Evolutionary conservation across 2,113 vertebrate genomes (phyloP), one percentile per base, ranked within the genome.

Genomic region (Zosterops lateralis): DNA sequence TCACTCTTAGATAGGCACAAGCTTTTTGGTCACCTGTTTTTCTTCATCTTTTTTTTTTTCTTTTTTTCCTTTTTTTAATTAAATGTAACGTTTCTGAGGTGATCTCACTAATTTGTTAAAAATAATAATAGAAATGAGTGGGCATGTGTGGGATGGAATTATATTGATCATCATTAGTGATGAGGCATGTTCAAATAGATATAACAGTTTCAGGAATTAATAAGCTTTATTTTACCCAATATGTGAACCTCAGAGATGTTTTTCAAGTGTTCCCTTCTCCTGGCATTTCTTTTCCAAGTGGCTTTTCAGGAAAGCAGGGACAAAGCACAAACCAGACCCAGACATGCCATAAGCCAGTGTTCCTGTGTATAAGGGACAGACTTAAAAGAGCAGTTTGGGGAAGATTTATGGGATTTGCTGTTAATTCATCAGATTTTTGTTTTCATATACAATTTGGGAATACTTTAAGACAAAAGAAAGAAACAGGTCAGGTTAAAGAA

Each of bases 51-150:
- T 91, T 73, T 61, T 51, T n/a, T 36, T 17, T 16, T 19, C 31
- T 42, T 50, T 53, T 47, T 31, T 40, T 7, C 28, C 12, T 61
- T 89, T 87, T 66, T 91, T 45, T 76, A 90, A 90, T 90, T 84
- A 15, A 72, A 57, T 75, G 50, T 40, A 58, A 45, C 9, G 0
- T 95, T 95, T 89, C 91, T 96, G 84, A 94, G 89, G 86, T 93
- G 62, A 96, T 89, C 73, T 92, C 78, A 89, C 78, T 86, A 62
- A 90, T 92, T 83, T 61, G n/a, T 89, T 91, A 91, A 91, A 90
- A 96, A 77, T 83, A 93, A 89, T 84, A 92, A 92, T 95, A 92
- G 91, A 89, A 92, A 32, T 22, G 91, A 95, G 91, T 93, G 65
- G 93, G 93, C 91, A 48, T 29, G 28, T 58, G 95, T 94, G 94